Evolutionary conservation across 2,797 vertebrate genomes (phyloP).

Genomic region (Allobates femoralis): DNA sequence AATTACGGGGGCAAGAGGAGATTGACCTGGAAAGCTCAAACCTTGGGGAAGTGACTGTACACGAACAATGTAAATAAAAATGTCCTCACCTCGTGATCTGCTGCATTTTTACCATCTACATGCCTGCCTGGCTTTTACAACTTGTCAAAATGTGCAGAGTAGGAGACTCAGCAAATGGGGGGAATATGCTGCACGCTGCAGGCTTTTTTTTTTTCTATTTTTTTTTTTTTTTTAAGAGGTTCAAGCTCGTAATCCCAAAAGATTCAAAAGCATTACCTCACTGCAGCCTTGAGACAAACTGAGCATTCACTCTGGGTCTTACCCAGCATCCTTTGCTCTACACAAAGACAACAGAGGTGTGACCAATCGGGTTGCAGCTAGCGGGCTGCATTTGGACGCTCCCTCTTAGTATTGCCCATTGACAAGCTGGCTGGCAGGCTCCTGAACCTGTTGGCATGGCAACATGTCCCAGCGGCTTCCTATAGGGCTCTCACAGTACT

Average conservation of each 20-base stretch:
- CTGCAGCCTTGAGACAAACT: conserved; percentile 85
- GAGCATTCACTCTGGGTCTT: conserved; percentile 87
- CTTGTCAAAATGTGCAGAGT: conserved; percentile 66
- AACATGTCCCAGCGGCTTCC: conserved; percentile 85
- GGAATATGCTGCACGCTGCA: conserved; percentile 72
- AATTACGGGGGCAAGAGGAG: conserved; percentile 14
- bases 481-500: conserved; percentile 73
- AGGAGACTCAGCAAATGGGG: conserved; percentile 70
- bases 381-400: conserved; percentile 78
- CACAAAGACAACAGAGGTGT: conserved; percentile 97
- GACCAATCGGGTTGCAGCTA: conserved; percentile 90
- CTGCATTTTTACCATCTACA: conserved; percentile 57
- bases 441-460: conserved; percentile 84
- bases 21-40: background rate
- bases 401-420: conserved; percentile 82
- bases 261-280: conserved; percentile 79
- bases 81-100: conserved; percentile 55
- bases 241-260: conserved; percentile 77
- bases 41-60: conserved; percentile 13
- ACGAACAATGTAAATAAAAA: conserved; percentile 46
- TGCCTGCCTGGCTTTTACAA: conserved; percentile 63
- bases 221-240: conserved; percentile 68
- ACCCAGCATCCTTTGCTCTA: conserved; percentile 88
- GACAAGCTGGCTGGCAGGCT: conserved; percentile 84
- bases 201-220: conserved; percentile 70